Evolutionary conservation across 2,888 invertebrate species (phyloP), one percentile per base, ranked within the genome.

Genomic region (Itoplectis maculator): DNA sequence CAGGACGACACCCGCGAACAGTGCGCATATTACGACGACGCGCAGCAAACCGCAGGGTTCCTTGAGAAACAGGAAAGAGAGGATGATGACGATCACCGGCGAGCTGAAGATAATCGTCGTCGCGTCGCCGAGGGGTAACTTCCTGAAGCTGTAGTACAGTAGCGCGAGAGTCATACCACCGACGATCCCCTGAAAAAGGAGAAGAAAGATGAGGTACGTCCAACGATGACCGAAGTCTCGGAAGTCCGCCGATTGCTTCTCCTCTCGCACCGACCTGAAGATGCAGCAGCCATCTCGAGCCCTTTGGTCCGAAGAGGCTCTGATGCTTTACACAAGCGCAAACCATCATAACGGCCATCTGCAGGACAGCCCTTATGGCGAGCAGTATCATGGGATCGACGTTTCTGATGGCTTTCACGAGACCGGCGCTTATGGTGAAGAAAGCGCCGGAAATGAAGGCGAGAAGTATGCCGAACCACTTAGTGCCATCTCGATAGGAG

Each of bases 91-190:
- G 45, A 94, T 93, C 1, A 93, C 93, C 1, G 94, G 94, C 6
- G 93, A 93, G 84, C 93, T 94, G 87, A 94, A 94, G 84, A 94
- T 93, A 47, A 94, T 93, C 2, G 94, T 93, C 2, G 94, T 93
- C n/a, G 94, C 93, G 88, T 94, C 94, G 8, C 94, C 94, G 59
- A 94, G 85, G n/a, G 94, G 93, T 76, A 94, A 88, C 63, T 92
- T 91, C 63, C 93, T 88, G 85, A 94, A 94, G 66, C 93, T 93
- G 82, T 93, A 93, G 87, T 93, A 93, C 47, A 94, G 87, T 23
- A 93, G 86, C 0, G 93, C 92, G 15, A 94, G 86, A 0, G 93
- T 93, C 70, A 92, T 88, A 54, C 93, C 94, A 8, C 93, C 94
- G 11, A 94, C 93, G 35, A 93, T 51, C 29, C 94, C 94, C 93